Evolutionary conservation across 2,113 vertebrate species (phyloP), one percentile per base, ranked within the genome.

Genomic region (Dipodomys spectabilis): DNA sequence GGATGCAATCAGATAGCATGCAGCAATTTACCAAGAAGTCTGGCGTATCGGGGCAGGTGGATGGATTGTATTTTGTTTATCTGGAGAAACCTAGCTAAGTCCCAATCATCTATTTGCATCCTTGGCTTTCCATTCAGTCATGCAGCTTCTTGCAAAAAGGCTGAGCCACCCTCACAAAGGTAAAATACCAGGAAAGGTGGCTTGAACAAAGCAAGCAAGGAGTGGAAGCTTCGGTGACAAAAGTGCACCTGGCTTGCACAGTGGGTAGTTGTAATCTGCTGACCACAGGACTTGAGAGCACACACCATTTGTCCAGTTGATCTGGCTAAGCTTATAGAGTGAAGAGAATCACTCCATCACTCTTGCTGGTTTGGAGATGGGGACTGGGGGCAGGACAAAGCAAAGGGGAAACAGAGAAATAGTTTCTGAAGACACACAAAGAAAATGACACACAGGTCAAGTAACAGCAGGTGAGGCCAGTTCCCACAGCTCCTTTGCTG

Each of bases 71-170:
- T 0, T 45, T n/a, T 72, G 6, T 78, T 93, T 88, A 88, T 60
- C 74, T 92, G 68, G 88, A 92, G 83, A 91, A 90, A 15, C 78
- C 87, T 65, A 71, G 49, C 92, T 78, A 75, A 92, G 62, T 60
- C 81, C 85, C 95, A 82, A 68, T 44, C 30, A 78, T 65, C 87
- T 82, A 9, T 93, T 80, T 72, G 11, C 12, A 1, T 92, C 87
- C 53, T 86, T 77, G 67, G 35, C 30, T 65, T 20, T 11, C 27
- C 20, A 84, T 87, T 95, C 80, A 49, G 25, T 89, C 71, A 81
- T 60, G 78, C 75, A 49, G 2, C 23, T 69, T 83, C 57, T 49
- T 68, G 44, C 5, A 28, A n/a, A 57, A 72, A 22, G 15, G 4
- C 45, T 89, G 28, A 45, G 77, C 75, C 32, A 20, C 73, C 39